Evolutionary conservation across 2,113 vertebrate species (phyloP), one percentile per base, ranked within the genome.

Genomic region (Phrynosoma blainvillii): DNA sequence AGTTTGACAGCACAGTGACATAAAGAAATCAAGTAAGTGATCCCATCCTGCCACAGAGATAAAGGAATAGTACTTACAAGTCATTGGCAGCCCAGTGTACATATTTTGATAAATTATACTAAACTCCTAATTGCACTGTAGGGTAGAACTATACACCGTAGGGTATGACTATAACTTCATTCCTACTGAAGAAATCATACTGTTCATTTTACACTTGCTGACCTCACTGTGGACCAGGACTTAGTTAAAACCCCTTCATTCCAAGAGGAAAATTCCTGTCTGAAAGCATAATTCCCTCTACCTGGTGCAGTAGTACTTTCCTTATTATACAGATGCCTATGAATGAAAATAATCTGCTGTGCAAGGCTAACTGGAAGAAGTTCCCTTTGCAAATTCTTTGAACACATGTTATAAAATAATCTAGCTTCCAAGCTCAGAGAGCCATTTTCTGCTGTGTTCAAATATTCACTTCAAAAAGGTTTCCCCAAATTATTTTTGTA

Each of bases 391-490:
- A 70, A 76, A 87, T 14, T 8, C 23, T 85, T 76, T 87, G 18
- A 92, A 83, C 56, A 87, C 12, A 79, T 77, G 32, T 68, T 56
- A 27, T 30, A 80, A n/a, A 65, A 77, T 84, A 79, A 76, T 84
- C 30, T 71, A 82, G 54, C 88, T 85, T 89, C 84, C 76, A 92
- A 56, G n/a, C 73, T 88, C 40, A 88, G 89, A 93, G 82, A 27
- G 76, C 0, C 14, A 79, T 84, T 65, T 90, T 93, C 36, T 87
- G 1, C 14, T 84, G 6, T 76, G 66, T 32, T 84, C 88, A 91
- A 89, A 80, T 87, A 79, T 12, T 62, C 21, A 85, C 52, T 73
- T 85, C 75, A 87, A 14, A 91, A 66, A 32, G 59, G 12, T 11
- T 1, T 66, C 13, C 32, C 42, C 27, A 42, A 74, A 73, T 76